A percentile compares a stretch with the other conserved stretches of the same genome.
Conservation (phyloP, 2,797 vertebrate species). For the Agapornis canus region DNA sequence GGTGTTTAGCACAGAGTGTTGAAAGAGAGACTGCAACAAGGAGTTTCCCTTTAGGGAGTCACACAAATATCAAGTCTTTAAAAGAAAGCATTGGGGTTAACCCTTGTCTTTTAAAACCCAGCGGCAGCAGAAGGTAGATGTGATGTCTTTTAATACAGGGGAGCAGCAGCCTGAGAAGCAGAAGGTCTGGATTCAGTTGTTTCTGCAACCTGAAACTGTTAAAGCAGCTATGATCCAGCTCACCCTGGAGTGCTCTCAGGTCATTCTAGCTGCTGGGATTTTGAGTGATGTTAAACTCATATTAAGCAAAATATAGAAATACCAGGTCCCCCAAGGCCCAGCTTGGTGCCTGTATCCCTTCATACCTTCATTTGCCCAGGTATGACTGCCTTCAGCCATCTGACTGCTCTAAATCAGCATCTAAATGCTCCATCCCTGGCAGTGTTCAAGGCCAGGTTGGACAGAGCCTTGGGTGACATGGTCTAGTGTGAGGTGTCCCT, state of each 20-base stretch:
- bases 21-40: not conserved
- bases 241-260: fast-evolving
- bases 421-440: not conserved
- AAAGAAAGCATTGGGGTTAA: not conserved
- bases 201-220: not conserved
- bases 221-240: not conserved
- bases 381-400: not conserved
- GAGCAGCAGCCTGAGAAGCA: not conserved
- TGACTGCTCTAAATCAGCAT: not conserved
- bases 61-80: not conserved
- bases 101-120: not conserved
- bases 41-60: not conserved
- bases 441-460: not conserved
- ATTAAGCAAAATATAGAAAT: not conserved
- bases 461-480: not conserved
- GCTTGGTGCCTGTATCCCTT: not conserved
- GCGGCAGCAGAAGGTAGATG: not conserved
- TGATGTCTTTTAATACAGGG: not conserved
- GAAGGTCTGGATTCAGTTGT: not conserved
- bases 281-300: not conserved
- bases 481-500: not conserved
- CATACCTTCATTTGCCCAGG: not conserved
- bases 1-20: not conserved
- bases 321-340: not conserved
- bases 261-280: not conserved